Evolutionary conservation across 2,888 invertebrate species (phyloP), one percentile per base, ranked within the genome.

Genomic region (Melieria omissa): DNA sequence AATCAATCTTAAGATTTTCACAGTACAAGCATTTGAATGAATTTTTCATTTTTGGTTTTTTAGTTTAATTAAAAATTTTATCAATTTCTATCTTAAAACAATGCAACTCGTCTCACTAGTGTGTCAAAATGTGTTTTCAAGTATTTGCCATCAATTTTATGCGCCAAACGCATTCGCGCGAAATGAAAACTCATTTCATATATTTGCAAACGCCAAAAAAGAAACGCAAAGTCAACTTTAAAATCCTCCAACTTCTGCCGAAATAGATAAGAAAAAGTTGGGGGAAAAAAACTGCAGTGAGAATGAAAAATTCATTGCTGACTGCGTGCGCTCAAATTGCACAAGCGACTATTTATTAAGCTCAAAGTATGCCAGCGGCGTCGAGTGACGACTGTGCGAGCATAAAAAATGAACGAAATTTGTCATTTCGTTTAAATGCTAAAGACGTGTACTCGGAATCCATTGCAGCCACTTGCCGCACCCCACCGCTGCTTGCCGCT

Each of bases 221-320:
- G 29, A 29, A 29, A 29, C 29, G 29, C 29, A 29, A 29, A 29
- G 29, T 29, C 29, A 29, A 29, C 29, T 3, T 29, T 29, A 29
- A 1, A 29, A 29, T 29, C 29, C 70, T 64, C 54, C 65, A 70
- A 70, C 64, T 70, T 70, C 58, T 52, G 58, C 65, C 29, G 47
- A 8, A n/a, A 29, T 61, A 12, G 8, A 44, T 61, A 42, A 29
- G 44, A 4, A 8, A 8, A 52, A 9, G 52, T 8, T 12, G 52
- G 6, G 1, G 0, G 7, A 5, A 8, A 52, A 52, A 29, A 12
- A n/a, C 41, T 12, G 61, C 12, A 42, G 44, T 44, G 61, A 6
- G 14, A 63, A 47, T 47, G 63, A 47, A 47, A n/a, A 63, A 63
- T 63, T 63, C 10, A 29, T 52, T 47, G n/a, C 47, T 47, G 63